Evolutionary conservation across 2,113 vertebrate species (phyloP), one percentile per base, ranked within the genome.

Genomic region (Anser cygnoides): DNA sequence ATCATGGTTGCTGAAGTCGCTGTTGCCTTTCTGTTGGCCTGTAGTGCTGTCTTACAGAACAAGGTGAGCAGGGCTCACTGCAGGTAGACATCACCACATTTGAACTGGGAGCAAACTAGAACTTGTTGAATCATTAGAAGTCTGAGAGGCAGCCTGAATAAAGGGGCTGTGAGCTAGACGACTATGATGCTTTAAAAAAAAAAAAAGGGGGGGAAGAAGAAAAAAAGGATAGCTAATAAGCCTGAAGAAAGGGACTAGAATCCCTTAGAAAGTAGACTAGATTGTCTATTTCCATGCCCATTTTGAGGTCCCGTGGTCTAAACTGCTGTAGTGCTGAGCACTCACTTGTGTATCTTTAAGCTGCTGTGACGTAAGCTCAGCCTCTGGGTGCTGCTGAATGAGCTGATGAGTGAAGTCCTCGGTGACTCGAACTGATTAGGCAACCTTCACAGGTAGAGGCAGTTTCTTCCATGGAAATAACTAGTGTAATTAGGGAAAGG

Each of bases 231-330:
- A 33, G 33, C 9, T 58, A 37, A 59, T 15, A 29, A 44, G 33
- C n/a, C 13, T 55, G 20, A 73, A 46, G 44, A 83, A 67, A 19
- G 29, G 28, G 29, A 29, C 44, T 77, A 10, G 9, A 46, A 19
- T 46, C 46, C 46, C 46, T 46, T 46, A 46, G 46, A 10, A 46
- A 46, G 46, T 46, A 46, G n/a, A 29, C 12, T 46, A 41, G 41
- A 18, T 62, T 26, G 31, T 49, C 26, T 10, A 5, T 84, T 73
- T 74, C 74, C 0, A 0, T 19, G 39, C 13, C n/a, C 1, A 0
- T 50, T 43, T 33, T n/a, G 16, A 85, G 19, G 6, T 33, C 31
- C 19, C 62, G 37, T 28, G 62, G 19, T 75, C 33, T 75, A 25
- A 70, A 39, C 46, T 62, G 11, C 63, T 57, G 26, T 33, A 43